Evolutionary conservation across 1,140 invertebrate genomes (phyloP).

Genomic region (Venturia canescens): DNA sequence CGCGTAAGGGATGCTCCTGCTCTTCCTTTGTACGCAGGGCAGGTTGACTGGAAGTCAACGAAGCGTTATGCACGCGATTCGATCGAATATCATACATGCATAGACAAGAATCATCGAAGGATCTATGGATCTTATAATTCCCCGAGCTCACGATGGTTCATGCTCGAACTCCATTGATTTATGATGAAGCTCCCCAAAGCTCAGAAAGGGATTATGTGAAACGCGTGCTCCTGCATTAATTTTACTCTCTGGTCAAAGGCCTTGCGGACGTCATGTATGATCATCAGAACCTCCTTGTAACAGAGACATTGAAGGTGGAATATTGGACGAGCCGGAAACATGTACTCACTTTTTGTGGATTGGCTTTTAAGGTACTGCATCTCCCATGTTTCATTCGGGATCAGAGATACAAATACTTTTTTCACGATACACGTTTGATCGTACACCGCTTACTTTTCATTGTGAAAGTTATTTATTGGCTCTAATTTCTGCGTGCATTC

Average conservation of each 20-base stretch:
- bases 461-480: no score
- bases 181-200: background rate
- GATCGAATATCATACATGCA: no score
- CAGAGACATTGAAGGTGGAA: background rate
- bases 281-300: background rate
- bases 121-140: background rate
- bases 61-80: no score
- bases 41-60: no score
- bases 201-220: background rate
- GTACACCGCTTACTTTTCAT: no score
- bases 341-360: background rate
- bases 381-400: background rate
- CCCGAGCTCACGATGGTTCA: background rate
- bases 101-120: background rate
- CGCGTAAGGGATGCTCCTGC: no score
- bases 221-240: background rate
- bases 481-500: no score
- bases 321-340: background rate
- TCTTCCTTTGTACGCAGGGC: no score
- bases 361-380: background rate
- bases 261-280: background rate
- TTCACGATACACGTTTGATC: no score
- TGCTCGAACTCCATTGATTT: background rate
- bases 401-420: no score
- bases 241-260: background rate